A percentile compares a stretch with the other conserved stretches of the same genome.
phyloP scores from a whole-genome alignment of 37 sponge, comb jelly and placozoan species.

The Petrosia ficiformis region DNA sequence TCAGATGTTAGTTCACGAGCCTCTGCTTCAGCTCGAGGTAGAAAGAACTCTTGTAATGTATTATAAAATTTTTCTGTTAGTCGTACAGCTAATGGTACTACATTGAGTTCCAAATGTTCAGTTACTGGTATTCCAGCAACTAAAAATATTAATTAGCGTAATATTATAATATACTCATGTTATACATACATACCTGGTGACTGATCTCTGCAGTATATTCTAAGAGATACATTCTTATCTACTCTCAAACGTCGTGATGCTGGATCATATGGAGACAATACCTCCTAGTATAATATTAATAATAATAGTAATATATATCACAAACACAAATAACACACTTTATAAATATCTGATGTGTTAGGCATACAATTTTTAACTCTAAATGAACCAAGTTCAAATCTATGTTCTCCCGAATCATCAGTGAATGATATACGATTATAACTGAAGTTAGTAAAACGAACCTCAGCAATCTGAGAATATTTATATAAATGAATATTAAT shows the following conservation, averaged over 20 bases:
- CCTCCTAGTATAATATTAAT: conserved; percentile 34
- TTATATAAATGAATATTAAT: neutral
- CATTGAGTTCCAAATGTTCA: conserved; percentile 92
- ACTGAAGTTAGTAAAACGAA: conserved; percentile 69
- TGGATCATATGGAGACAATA: conserved; percentile 74
- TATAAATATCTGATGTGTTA: conserved; percentile 47
- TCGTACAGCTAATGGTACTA: conserved; percentile 85
- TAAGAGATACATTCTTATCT: conserved; percentile 69
- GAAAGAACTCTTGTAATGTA: conserved; percentile 87
- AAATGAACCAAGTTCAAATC: conserved; percentile 82
- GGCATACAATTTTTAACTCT: conserved; percentile 80
- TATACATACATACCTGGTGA: conserved; percentile 47
- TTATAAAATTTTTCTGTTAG: conserved; percentile 81
- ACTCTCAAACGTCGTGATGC: conserved; percentile 49
- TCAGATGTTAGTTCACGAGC: conserved; percentile 4
- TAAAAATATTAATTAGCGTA: conserved; percentile 29
- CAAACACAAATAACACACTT: conserved; percentile 26
- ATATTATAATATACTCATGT: neutral
- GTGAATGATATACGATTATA: conserved; percentile 64
- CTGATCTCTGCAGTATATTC: conserved; percentile 75
- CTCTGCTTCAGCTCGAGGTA: conserved; percentile 58
- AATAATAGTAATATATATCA: neutral
- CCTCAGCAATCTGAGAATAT: conserved; percentile 29
- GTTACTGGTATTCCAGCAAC: conserved; percentile 94
- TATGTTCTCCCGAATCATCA: conserved; percentile 87